Conservation (phyloP, 2,888 invertebrate species). For the Tineola bisselliella region DNA sequence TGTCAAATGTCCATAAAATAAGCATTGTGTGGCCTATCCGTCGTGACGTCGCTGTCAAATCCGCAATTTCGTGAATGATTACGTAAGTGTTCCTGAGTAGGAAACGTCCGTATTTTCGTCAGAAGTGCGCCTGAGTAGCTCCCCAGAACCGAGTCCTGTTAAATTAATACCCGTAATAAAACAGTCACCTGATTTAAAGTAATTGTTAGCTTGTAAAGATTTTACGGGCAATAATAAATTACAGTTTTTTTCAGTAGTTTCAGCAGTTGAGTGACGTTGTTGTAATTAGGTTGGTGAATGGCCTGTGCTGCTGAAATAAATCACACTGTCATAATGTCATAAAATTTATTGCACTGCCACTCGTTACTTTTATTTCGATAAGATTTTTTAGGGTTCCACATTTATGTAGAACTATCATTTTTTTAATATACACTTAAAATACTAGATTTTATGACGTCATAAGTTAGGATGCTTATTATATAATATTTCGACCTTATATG, state of each 20-base stretch:
- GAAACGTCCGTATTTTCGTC: no score
- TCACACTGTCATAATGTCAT: not conserved
- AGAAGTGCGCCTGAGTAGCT: no score
- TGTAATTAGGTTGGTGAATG: not conserved
- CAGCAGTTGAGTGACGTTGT: not conserved
- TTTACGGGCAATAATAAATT: conserved; percentile 27
- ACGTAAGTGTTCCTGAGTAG: no score
- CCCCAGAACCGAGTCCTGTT: not conserved
- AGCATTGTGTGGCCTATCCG: no score
- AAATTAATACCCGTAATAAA: not conserved
- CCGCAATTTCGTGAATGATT: no score
- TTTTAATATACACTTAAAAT: no score
- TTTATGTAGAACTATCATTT: no score
- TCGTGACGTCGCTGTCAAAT: no score
- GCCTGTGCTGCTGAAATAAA: not conserved
- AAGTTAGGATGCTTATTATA: no score
- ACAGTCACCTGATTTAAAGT: conserved; percentile 26
- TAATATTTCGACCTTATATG: no score
- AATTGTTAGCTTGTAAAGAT: conserved; percentile 32
- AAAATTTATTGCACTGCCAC: not conserved
- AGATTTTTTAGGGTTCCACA: not conserved
- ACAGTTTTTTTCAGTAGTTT: not conserved
- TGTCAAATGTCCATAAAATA: no score
- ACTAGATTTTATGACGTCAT: no score
- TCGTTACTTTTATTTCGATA: not conserved